A percentile compares a stretch with the other conserved stretches of the same genome.
Evolutionary conservation across 2,888 invertebrate genomes (phyloP).

Genomic region (Lysandra coridon): DNA sequence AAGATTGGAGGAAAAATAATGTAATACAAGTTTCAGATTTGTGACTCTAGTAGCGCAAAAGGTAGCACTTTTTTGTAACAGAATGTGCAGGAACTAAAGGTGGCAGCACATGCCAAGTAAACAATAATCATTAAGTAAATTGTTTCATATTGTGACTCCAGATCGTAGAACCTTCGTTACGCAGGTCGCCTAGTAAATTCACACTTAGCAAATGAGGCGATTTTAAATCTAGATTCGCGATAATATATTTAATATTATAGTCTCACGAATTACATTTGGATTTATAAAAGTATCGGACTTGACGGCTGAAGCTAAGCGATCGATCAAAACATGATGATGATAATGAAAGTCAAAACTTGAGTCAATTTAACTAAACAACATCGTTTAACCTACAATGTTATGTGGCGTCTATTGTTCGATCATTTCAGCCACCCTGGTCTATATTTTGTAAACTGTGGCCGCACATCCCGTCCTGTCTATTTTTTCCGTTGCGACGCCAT

Average conservation of each 20-base stretch:
- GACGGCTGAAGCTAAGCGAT: not conserved
- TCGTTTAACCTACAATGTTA: conserved; percentile 41
- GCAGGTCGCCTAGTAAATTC: not conserved
- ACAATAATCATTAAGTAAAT: too few relatives aligned
- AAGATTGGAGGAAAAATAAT: not conserved
- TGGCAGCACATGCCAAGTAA: too few relatives aligned
- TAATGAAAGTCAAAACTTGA: not conserved
- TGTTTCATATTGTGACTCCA: too few relatives aligned
- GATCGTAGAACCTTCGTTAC: too few relatives aligned
- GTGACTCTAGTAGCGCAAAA: too few relatives aligned
- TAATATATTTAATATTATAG: too few relatives aligned
- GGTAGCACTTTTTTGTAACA: too few relatives aligned
- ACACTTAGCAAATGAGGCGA: too few relatives aligned
- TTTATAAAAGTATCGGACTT: not conserved
- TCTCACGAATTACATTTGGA: too few relatives aligned
- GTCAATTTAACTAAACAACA: not conserved
- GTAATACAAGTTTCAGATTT: too few relatives aligned
- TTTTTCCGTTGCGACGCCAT: conserved; percentile 72
- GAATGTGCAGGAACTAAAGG: too few relatives aligned
- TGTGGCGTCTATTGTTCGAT: conserved; percentile 51
- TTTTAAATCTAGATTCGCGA: too few relatives aligned
- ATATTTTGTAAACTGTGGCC: conserved; percentile 73
- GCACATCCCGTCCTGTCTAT: conserved; percentile 72
- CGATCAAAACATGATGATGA: not conserved
- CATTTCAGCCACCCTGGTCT: conserved; percentile 66